Evolutionary conservation across 2,888 invertebrate genomes (phyloP).

Genomic region (Tupiocoris notatus): DNA sequence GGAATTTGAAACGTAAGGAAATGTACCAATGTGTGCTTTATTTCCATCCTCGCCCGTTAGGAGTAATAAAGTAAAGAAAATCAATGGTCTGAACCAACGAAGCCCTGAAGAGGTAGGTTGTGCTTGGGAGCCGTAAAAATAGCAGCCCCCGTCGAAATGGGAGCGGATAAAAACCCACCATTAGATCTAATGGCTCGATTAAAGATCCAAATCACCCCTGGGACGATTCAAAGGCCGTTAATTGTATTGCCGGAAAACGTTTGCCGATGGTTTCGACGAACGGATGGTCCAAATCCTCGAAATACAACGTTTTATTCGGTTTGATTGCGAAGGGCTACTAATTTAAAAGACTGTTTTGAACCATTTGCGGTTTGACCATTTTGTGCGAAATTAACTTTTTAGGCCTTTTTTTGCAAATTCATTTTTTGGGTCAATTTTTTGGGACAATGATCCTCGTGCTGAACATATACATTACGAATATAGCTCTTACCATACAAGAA

Average conservation of each 20-base stretch:
- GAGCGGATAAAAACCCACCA: neutral
- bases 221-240: constrained; percentile 32
- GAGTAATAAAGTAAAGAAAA: neutral
- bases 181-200: constrained; percentile 34
- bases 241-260: constrained; percentile 26
- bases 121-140: neutral
- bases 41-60: neutral
- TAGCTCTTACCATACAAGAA: too few species aligned
- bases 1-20: too few species aligned
- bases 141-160: neutral
- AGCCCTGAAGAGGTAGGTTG: neutral
- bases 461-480: too few species aligned
- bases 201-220: neutral
- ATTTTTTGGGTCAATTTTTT: too few species aligned
- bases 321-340: too few species aligned
- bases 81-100: neutral
- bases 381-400: too few species aligned
- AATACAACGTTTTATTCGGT: neutral
- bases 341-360: too few species aligned
- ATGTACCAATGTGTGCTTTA: too few species aligned
- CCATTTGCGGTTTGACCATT: too few species aligned
- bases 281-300: neutral
- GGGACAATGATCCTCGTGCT: too few species aligned
- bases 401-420: too few species aligned
- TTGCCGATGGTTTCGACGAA: neutral